These are phyloP conservation scores for Echinometra lucunter DNA, from an alignment of 53 echinoderm and acorn worm species.

Conservation along the genomic window DNA sequence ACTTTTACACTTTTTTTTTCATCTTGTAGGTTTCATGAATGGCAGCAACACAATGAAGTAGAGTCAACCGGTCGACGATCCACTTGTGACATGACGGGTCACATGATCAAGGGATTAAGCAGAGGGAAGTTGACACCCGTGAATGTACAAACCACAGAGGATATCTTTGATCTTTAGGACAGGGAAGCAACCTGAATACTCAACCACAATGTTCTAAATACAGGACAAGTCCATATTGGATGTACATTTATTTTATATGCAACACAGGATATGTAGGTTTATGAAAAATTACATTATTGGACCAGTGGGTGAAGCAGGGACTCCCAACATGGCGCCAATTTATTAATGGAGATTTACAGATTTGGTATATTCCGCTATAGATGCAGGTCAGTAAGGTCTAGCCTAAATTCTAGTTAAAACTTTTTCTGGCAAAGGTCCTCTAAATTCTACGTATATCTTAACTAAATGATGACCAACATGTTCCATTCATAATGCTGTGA, in stretches of 20 bases:
- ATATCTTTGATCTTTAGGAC: not conserved
- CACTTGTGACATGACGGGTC: not conserved
- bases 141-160: conserved; percentile 46
- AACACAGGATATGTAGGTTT: conserved; percentile 15
- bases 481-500: not conserved
- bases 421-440: not conserved
- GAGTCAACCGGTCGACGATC: not conserved
- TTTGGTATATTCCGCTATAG: not conserved
- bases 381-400: not conserved
- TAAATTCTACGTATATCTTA: not conserved
- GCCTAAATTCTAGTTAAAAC: not conserved
- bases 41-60: not conserved
- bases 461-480: not conserved
- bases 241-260: not conserved
- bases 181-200: conserved; percentile 24
- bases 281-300: conserved; percentile 1
- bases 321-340: not conserved
- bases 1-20: no score
- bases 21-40: not conserved
- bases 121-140: not conserved
- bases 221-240: not conserved
- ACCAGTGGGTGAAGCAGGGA: conserved; percentile 9
- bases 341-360: not conserved
- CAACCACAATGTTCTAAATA: conserved; percentile 46
- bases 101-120: conserved; percentile 40